These are phyloP conservation scores for Chlorodrepanis virens DNA, from an alignment of 2,113 vertebrate genomes.

Conservation along the genomic window DNA sequence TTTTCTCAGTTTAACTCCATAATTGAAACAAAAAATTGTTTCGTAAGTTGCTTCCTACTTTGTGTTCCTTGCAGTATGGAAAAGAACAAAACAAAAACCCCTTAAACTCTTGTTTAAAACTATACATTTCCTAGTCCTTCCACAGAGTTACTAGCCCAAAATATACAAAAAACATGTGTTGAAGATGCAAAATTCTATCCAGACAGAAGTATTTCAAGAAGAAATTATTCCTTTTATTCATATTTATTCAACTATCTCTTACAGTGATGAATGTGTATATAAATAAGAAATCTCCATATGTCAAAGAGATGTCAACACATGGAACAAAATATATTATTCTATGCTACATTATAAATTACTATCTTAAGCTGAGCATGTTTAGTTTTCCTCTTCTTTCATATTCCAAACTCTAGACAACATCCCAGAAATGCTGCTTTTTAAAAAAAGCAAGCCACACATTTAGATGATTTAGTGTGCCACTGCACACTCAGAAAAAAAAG, in stretches of 20 bases:
- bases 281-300: background rate
- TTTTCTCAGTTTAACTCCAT: background rate
- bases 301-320: background rate
- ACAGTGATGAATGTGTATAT: background rate
- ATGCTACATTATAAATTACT: background rate
- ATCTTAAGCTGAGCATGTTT: background rate
- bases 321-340: background rate
- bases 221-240: constrained; percentile 10
- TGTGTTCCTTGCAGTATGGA: background rate
- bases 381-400: background rate
- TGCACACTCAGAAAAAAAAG: background rate
- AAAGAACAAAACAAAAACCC: background rate
- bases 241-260: constrained; percentile 21
- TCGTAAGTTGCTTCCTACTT: background rate
- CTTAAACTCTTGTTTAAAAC: background rate
- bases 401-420: background rate
- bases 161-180: background rate
- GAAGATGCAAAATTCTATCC: background rate
- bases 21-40: background rate
- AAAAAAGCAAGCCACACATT: background rate
- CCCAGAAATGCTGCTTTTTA: background rate
- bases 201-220: background rate
- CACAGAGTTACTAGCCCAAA: constrained; percentile 27
- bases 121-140: background rate
- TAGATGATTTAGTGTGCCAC: background rate